A percentile compares a stretch with the other conserved stretches of the same genome.
Conservation (phyloP, 2,888 invertebrate species). For the Rhimphoctona megacephalus region DNA sequence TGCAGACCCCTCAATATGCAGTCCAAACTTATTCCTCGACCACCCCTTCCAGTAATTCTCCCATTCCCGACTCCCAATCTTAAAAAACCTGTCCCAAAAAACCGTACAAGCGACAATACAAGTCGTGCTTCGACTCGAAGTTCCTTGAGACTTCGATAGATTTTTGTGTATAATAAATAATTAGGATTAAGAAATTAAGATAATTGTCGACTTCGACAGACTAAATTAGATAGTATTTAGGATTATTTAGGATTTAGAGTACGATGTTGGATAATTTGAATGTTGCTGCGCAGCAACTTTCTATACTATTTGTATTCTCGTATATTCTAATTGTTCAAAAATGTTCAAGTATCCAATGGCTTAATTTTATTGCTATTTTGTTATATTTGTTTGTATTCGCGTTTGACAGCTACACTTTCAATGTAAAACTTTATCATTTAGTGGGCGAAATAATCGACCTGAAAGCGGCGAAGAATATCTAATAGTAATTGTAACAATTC, state of each 20-base stretch:
- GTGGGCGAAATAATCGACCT: too few species aligned
- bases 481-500: too few species aligned
- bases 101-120: constrained; percentile 13
- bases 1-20: background rate
- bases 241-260: background rate
- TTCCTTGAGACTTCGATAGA: constrained; percentile 42
- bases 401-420: too few species aligned
- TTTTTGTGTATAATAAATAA: background rate
- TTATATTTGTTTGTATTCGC: too few species aligned
- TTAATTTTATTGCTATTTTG: too few species aligned
- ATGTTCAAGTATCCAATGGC: too few species aligned
- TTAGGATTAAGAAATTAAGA: too few species aligned
- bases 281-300: constrained; percentile 18
- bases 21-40: background rate
- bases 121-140: constrained; percentile 19
- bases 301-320: background rate
- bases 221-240: background rate
- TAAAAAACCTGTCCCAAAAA: background rate
- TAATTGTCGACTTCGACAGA: too few species aligned
- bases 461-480: too few species aligned
- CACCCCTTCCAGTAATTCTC: background rate
- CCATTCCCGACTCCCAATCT: background rate
- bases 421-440: too few species aligned
- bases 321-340: too few species aligned
- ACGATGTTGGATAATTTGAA: background rate